Evolutionary conservation across 2,113 vertebrate genomes (phyloP).

Genomic region (Spea multiplicata): DNA sequence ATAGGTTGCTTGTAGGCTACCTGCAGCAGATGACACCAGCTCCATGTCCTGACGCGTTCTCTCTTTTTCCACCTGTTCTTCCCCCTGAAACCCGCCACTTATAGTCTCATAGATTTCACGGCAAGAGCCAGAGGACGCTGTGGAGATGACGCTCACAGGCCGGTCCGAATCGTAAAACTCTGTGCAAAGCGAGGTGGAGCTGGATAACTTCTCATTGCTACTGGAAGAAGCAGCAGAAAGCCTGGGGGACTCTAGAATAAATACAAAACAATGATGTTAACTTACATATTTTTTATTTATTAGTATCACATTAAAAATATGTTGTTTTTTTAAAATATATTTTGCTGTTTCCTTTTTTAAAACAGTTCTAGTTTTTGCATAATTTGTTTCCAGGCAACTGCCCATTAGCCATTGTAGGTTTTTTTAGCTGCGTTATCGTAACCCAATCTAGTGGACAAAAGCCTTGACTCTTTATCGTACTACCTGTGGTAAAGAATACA

Average conservation of each 20-base stretch:
- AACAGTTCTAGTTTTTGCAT: too few species aligned
- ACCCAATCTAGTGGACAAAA: too few species aligned
- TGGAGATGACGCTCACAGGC: slow-evolving; percentile 68
- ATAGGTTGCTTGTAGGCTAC: background rate
- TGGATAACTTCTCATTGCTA: slow-evolving; percentile 70
- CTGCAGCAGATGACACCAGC: slow-evolving; percentile 51
- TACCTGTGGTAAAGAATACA: too few species aligned
- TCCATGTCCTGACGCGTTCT: slow-evolving; percentile 63
- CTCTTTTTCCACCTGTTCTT: slow-evolving; percentile 7
- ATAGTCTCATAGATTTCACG: slow-evolving; percentile 70
- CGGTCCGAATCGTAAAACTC: slow-evolving; percentile 67
- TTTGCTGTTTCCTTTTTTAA: too few species aligned
- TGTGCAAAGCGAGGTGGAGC: slow-evolving; percentile 56
- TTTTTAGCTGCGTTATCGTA: too few species aligned
- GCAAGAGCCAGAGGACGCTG: slow-evolving; percentile 73
- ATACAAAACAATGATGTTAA: background rate
- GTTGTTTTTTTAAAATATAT: too few species aligned
- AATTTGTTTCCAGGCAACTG: too few species aligned
- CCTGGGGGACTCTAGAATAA: slow-evolving; percentile 67
- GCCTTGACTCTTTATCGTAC: too few species aligned
- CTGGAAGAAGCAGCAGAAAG: slow-evolving; percentile 61
- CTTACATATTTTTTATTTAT: too few species aligned
- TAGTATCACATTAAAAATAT: too few species aligned
- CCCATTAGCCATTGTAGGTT: too few species aligned
- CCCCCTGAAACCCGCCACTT: slow-evolving; percentile 34